A percentile compares a stretch with the other conserved stretches of the same genome.
These are phyloP conservation scores for Asobara japonica DNA, from an alignment of 1,140 invertebrate genomes.

Conservation along the genomic window DNA sequence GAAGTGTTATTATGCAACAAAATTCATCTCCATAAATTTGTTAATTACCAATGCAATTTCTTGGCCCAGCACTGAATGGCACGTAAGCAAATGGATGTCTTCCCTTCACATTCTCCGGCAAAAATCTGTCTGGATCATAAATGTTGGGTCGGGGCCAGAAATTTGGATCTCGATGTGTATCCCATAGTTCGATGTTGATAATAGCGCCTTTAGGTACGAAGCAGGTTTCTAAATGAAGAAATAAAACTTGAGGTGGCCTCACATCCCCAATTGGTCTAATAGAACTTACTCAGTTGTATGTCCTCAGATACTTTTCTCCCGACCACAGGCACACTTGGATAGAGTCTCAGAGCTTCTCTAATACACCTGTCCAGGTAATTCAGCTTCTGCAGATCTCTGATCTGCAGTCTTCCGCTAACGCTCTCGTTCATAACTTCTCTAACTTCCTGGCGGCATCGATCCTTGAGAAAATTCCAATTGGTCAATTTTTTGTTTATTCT, in stretches of 20 bases:
- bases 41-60: constrained; percentile 80
- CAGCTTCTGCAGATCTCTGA: constrained; percentile 37
- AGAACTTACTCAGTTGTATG: constrained; percentile 43
- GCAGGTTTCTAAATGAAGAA: constrained; percentile 24
- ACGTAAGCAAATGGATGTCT: constrained; percentile 69
- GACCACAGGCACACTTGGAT: constrained; percentile 70
- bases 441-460: constrained; percentile 40
- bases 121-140: constrained; percentile 56
- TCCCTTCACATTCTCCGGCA: constrained; percentile 70
- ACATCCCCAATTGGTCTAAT: too few relatives aligned
- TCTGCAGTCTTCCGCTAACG: constrained; percentile 32
- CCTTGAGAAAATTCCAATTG: constrained; percentile 29
- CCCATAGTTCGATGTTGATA: constrained; percentile 53
- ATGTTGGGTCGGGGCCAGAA: constrained; percentile 53
- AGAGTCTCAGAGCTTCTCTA: constrained; percentile 71
- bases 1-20: too few relatives aligned
- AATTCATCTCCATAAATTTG: too few relatives aligned
- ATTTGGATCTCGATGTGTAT: constrained; percentile 65
- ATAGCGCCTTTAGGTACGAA: constrained; percentile 27
- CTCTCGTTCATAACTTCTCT: constrained; percentile 31
- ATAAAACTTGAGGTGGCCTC: too few relatives aligned
- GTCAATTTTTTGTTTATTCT: too few relatives aligned
- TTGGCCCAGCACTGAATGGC: constrained; percentile 77
- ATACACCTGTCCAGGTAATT: constrained; percentile 71
- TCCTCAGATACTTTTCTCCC: constrained; percentile 62